Conservation (phyloP, 2,888 invertebrate species). For the Drosophila subsilvestris region DNA sequence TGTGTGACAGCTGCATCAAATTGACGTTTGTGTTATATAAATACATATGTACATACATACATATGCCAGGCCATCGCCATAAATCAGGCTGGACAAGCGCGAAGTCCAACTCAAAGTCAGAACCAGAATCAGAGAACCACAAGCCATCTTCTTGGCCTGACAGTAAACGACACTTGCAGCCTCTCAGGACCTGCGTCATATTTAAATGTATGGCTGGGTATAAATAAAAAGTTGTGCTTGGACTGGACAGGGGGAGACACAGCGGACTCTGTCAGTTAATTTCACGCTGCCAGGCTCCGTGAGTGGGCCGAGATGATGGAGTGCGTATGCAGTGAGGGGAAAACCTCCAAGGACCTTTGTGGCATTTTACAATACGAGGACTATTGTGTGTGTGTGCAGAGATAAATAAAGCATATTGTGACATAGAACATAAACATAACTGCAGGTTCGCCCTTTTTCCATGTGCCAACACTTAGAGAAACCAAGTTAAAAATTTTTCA, state of each 20-base stretch:
- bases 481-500: background rate
- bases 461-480: slow-evolving; percentile 3
- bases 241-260: slow-evolving; percentile 2
- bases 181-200: slow-evolving; percentile 56
- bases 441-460: slow-evolving; percentile 39
- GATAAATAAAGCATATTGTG: slow-evolving; percentile 32
- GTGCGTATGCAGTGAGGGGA: slow-evolving; percentile 47
- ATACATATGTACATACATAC: slow-evolving; percentile 7
- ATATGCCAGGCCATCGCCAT: slow-evolving; percentile 24
- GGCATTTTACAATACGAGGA: background rate
- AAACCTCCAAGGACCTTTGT: background rate
- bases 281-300: slow-evolving; percentile 75
- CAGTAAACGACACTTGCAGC: slow-evolving; percentile 64
- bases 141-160: slow-evolving; percentile 53
- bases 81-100: slow-evolving; percentile 44
- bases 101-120: slow-evolving; percentile 24
- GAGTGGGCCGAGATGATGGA: slow-evolving; percentile 71
- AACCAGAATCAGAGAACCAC: slow-evolving; percentile 6
- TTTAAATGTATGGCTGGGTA: slow-evolving; percentile 68
- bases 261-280: slow-evolving; percentile 71
- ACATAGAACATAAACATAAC: slow-evolving; percentile 27
- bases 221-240: slow-evolving; percentile 64
- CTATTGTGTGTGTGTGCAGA: background rate
- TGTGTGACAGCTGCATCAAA: slow-evolving; percentile 70
- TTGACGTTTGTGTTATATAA: slow-evolving; percentile 62